phyloP scores from a whole-genome alignment of 1,140 invertebrate genomes.

The Harlomillsia oculata region DNA sequence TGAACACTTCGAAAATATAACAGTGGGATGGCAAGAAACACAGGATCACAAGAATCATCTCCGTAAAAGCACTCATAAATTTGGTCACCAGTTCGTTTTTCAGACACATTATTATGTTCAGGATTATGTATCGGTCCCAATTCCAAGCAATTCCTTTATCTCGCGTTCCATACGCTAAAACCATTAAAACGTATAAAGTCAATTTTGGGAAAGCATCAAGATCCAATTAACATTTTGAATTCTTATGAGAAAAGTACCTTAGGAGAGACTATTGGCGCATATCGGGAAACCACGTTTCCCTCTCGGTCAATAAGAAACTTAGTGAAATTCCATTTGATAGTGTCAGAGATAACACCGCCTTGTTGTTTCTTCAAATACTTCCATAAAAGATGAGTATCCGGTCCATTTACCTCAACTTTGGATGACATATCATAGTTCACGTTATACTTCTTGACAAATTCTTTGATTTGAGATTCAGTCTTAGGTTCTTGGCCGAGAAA shows the following conservation, averaged over 20 bases:
- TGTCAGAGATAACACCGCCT: slow-evolving; percentile 58
- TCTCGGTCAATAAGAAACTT: slow-evolving; percentile 75
- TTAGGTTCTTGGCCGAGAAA: slow-evolving; percentile 73
- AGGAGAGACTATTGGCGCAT: slow-evolving; percentile 25
- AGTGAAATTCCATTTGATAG: slow-evolving; percentile 95
- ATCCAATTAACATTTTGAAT: no score
- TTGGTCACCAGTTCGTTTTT: no score
- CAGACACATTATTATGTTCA: no score
- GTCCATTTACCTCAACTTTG: slow-evolving; percentile 80
- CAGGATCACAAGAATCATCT: no score
- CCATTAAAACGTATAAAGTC: background rate
- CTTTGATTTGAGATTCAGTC: slow-evolving; percentile 57
- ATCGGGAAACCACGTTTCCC: slow-evolving; percentile 32
- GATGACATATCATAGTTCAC: slow-evolving; percentile 69
- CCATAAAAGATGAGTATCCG: slow-evolving; percentile 69
- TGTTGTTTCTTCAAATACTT: slow-evolving; percentile 76
- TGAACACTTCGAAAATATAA: no score
- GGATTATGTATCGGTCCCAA: background rate
- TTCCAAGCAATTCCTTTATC: background rate
- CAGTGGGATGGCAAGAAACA: no score
- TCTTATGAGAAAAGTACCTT: no score
- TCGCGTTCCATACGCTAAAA: no score
- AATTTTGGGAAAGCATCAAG: background rate
- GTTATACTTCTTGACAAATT: slow-evolving; percentile 55
- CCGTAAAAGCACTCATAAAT: no score